These are phyloP conservation scores for Drosophila rufa DNA, from an alignment of 1,140 invertebrate species.

Conservation along the genomic window DNA sequence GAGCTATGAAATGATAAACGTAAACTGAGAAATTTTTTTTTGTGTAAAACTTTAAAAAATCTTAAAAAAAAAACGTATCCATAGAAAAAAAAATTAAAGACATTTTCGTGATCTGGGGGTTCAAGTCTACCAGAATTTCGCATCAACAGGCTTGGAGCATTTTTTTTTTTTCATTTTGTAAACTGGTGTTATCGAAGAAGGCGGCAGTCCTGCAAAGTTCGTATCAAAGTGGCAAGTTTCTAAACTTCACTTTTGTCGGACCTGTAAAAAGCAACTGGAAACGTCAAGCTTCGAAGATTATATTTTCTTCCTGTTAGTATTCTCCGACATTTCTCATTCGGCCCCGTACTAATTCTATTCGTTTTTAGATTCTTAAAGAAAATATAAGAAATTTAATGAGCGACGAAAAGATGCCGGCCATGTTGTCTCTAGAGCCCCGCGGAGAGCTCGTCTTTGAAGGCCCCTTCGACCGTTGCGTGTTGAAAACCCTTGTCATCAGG, in stretches of 20 bases:
- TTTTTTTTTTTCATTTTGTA: no score
- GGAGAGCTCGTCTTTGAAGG: constrained; percentile 50
- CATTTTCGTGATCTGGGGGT: no score
- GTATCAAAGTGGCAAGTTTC: no score
- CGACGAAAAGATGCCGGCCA: not conserved
- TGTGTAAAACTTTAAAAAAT: no score
- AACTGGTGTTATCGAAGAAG: no score
- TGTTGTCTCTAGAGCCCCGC: constrained; percentile 42
- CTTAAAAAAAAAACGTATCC: no score
- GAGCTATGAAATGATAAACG: no score
- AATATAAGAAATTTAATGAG: not conserved
- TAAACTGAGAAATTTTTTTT: no score
- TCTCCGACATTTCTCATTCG: not conserved
- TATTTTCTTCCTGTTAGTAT: not conserved
- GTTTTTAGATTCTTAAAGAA: not conserved
- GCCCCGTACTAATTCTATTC: not conserved
- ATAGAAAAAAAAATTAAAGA: no score
- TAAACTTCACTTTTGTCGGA: not conserved
- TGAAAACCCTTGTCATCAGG: constrained; percentile 32
- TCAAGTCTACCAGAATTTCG: no score
- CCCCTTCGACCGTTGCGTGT: constrained; percentile 30
- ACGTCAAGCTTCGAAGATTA: not conserved
- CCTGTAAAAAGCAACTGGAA: not conserved
- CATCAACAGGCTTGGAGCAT: no score
- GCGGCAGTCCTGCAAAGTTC: no score